Evolutionary conservation across 1,140 invertebrate species (phyloP), one percentile per base, ranked within the genome.

Genomic region (Achatina immaculata): DNA sequence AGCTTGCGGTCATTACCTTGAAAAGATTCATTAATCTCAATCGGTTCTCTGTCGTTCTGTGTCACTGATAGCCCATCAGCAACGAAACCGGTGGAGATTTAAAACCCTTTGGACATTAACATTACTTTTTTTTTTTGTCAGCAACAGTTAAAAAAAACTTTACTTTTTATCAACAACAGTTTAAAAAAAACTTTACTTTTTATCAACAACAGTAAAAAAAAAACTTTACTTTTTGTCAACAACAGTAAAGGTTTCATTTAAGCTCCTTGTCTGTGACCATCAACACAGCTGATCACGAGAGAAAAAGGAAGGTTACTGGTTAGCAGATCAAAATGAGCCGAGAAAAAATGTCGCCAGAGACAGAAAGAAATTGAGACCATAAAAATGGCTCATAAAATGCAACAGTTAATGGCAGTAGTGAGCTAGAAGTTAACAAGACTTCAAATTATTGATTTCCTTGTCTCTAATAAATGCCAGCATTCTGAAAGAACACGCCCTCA

Each of bases 321-420:
- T 66, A 66, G 34, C 36, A 66, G 34, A 66, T 66, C 65, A 66
- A 66, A 66, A 34, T 66, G 31, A 66, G 65, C 14, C n/a, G 65
- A 66, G 65, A 66, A 14, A 66, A 66, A 14, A 14, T 24, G 48
- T 51, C 48, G 24, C 11, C 48, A 24, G 24, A 14, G 24, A 51
- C 48, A 24, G 31, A 65, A 28, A 65, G 31, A 11, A 65, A 65
- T 28, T 7, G 7, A 6, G 7, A 65, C 9, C 58, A 65, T 3
- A 4, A 66, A 66, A 66, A 66, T 66, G 65, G 48, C n/a, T 3
- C 65, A 66, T 66, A 34, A 66, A 66, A 66, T 66, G 65, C 65
- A 66, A 66, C 65, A 66, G 65, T 66, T 66, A 14, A 66, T 34
- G 34, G 28, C 65, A 66, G n/a, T 38, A 3, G 28, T 66, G 65